These are phyloP conservation scores for Eptesicus fuscus DNA, from an alignment of 2,113 vertebrate species.

Conservation along the genomic window DNA sequence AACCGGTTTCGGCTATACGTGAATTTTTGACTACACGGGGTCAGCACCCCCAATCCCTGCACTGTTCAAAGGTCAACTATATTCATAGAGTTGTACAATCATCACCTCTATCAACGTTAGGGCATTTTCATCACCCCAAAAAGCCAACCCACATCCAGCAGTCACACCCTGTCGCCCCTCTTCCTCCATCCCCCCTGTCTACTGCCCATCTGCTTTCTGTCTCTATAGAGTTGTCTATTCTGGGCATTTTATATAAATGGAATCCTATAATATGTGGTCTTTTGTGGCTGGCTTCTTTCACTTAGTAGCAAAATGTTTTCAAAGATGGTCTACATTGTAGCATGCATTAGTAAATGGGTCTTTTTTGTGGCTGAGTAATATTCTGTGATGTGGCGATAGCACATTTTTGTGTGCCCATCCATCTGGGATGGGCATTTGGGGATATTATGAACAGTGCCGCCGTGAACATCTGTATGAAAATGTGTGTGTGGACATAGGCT, in stretches of 20 bases:
- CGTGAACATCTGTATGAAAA: neutral
- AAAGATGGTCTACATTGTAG: accelerated
- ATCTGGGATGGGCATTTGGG: neutral
- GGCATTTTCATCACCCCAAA: neutral
- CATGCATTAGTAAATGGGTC: neutral
- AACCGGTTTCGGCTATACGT: no score
- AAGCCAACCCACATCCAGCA: neutral
- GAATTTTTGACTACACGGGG: neutral
- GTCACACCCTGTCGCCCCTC: accelerated
- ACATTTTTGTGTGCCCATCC: neutral
- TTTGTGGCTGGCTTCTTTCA: neutral
- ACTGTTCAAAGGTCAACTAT: neutral
- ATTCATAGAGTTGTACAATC: neutral
- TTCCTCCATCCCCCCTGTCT: neutral
- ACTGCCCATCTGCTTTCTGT: accelerated
- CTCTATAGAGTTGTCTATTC: neutral
- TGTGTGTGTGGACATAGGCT: neutral
- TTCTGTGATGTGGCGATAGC: accelerated
- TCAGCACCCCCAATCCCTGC: neutral
- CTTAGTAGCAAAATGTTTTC: neutral
- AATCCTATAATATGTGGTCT: neutral
- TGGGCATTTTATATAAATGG: neutral
- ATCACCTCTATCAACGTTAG: neutral
- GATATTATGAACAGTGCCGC: neutral
- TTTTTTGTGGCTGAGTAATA: neutral